Conservation (phyloP, 2,797 vertebrate species). For the Dipus sagitta region DNA sequence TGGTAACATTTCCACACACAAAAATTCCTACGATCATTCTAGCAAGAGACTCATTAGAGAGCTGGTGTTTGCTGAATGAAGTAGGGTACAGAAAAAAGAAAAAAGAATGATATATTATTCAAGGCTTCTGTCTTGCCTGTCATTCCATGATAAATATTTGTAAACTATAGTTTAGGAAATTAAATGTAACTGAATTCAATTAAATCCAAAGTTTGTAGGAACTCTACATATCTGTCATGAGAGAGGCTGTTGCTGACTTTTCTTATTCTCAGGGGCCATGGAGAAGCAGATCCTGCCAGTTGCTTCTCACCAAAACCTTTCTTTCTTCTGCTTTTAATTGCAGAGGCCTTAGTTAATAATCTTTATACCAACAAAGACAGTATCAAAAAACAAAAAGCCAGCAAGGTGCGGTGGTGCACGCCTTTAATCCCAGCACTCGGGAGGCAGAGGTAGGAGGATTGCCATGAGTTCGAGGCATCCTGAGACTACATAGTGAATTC, state of each 20-base stretch:
- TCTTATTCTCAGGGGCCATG: background rate
- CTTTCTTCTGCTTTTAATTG: conserved; percentile 27
- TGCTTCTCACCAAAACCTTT: conserved; percentile 17
- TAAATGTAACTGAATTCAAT: conserved; percentile 25
- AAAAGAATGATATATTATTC: background rate
- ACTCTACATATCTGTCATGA: background rate
- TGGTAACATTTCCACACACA: background rate
- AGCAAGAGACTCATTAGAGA: background rate
- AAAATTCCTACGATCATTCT: background rate
- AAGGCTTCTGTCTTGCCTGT: background rate
- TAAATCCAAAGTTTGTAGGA: conserved; percentile 25
- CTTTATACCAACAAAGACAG: background rate
- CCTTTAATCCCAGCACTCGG: too few species aligned
- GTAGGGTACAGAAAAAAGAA: background rate
- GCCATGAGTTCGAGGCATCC: too few species aligned
- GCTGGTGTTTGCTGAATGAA: background rate
- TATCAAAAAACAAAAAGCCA: background rate
- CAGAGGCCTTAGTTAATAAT: background rate
- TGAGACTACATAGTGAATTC: too few species aligned
- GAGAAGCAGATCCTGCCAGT: background rate
- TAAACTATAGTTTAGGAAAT: conserved; percentile 21
- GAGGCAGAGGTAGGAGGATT: too few species aligned
- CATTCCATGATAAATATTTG: conserved; percentile 27
- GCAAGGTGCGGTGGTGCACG: too few species aligned
- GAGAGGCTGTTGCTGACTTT: conserved; percentile 10